Conservation (phyloP, 2,888 invertebrate genomes). For the Catotricha subobsoleta region DNA sequence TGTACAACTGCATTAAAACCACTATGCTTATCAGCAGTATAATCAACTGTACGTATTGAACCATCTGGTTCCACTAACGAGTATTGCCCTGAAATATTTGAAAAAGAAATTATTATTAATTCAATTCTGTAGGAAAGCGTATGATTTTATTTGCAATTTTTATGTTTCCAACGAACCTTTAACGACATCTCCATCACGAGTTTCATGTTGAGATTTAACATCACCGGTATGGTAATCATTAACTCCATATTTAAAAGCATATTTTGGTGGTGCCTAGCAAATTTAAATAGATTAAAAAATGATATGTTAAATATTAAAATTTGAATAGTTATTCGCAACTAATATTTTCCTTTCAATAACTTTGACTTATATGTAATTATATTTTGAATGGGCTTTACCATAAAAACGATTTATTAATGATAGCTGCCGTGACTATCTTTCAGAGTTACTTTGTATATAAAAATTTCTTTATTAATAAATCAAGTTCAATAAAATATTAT, state of each 20-base stretch:
- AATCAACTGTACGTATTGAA: slow-evolving; percentile 43
- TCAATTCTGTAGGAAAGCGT: too few species aligned
- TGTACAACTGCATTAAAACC: slow-evolving; percentile 30
- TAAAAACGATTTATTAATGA: too few species aligned
- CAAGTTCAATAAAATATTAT: too few species aligned
- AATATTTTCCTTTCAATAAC: too few species aligned
- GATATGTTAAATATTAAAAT: too few species aligned
- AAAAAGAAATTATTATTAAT: background rate
- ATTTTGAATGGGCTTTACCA: too few species aligned
- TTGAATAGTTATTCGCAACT: too few species aligned
- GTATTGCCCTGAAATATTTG: slow-evolving; percentile 30
- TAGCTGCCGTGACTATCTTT: too few species aligned
- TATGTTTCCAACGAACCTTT: slow-evolving; percentile 30
- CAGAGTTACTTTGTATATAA: too few species aligned
- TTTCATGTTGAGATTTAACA: slow-evolving; percentile 45
- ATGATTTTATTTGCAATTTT: background rate
- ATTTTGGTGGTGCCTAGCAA: slow-evolving; percentile 41
- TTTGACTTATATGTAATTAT: too few species aligned
- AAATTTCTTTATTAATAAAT: too few species aligned
- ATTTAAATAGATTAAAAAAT: background rate
- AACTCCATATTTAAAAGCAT: slow-evolving; percentile 36
- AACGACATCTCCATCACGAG: slow-evolving; percentile 43
- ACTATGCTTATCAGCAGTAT: slow-evolving; percentile 30
- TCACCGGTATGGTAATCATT: slow-evolving; percentile 38
- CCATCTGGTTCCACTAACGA: slow-evolving; percentile 56